Conservation (phyloP, 2,888 invertebrate genomes). For the Zeuzera pyrina region DNA sequence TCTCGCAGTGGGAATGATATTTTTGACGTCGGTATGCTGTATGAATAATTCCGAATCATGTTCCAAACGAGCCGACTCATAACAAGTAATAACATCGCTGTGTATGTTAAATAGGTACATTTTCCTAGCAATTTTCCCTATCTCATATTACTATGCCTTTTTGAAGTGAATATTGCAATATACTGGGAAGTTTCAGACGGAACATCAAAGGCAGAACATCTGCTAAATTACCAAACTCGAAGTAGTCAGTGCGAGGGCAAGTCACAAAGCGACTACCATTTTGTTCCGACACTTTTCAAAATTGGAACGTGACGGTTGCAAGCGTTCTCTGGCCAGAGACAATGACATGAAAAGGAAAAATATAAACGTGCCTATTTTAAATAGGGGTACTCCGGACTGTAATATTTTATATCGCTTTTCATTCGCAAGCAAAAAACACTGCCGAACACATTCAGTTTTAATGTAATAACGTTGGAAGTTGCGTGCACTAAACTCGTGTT, state of each 20-base stretch:
- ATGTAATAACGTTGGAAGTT: constrained; percentile 30
- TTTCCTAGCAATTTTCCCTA: too few species aligned
- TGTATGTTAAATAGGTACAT: too few species aligned
- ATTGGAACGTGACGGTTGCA: constrained; percentile 74
- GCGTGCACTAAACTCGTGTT: constrained; percentile 28
- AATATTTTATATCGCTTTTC: constrained; percentile 50
- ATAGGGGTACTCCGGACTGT: constrained; percentile 48
- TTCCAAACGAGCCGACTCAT: constrained; percentile 27
- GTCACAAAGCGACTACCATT: constrained; percentile 68
- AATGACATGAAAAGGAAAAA: constrained; percentile 74
- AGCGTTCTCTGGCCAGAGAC: constrained; percentile 67
- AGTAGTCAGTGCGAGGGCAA: constrained; percentile 38
- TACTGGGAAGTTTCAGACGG: constrained; percentile 27
- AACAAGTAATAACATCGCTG: not conserved
- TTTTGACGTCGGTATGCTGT: constrained; percentile 64
- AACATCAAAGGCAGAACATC: constrained; percentile 62
- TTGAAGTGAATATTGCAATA: too few species aligned
- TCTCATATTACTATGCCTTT: too few species aligned
- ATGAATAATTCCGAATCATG: constrained; percentile 67
- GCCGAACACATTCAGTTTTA: constrained; percentile 8
- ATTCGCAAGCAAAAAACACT: constrained; percentile 27
- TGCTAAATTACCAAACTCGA: constrained; percentile 64
- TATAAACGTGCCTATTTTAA: constrained; percentile 70
- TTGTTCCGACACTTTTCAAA: constrained; percentile 73
- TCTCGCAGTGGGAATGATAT: constrained; percentile 47